These are phyloP conservation scores for Larimichthys polyactis DNA, from an alignment of 2,113 vertebrate genomes.

Conservation along the genomic window DNA sequence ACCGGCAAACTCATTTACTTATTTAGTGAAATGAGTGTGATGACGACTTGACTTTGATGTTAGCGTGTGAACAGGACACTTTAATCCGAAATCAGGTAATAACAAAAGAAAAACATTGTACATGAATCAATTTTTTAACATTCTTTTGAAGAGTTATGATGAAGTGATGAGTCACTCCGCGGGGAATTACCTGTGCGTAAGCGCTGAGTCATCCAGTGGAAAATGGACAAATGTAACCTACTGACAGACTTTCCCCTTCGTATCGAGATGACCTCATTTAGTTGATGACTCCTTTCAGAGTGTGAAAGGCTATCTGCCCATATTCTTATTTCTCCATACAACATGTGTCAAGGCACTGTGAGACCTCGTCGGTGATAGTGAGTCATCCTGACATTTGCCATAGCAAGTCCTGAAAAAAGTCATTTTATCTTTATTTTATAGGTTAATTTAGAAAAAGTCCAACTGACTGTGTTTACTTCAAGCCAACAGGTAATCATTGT, in stretches of 20 bases:
- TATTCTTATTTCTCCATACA: constrained; percentile 12
- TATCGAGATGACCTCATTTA: constrained; percentile 20
- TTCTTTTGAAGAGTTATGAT: constrained; percentile 1
- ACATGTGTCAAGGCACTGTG: constrained; percentile 1
- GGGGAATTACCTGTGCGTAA: constrained; percentile 44
- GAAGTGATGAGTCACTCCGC: constrained; percentile 43
- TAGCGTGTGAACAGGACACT: background rate
- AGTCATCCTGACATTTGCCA: constrained; percentile 52
- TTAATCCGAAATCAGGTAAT: background rate
- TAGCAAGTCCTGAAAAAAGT: background rate
- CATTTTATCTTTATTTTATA: background rate
- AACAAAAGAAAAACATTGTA: background rate
- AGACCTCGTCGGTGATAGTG: constrained; percentile 35
- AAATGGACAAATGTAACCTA: constrained; percentile 5
- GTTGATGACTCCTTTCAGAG: background rate
- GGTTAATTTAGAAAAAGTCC: background rate
- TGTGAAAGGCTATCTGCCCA: constrained; percentile 4
- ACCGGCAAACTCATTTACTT: background rate
- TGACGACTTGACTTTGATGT: background rate
- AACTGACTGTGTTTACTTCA: background rate
- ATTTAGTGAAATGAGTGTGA: background rate
- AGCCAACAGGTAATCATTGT: too few relatives aligned
- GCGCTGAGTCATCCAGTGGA: constrained; percentile 45
- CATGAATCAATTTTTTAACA: background rate
- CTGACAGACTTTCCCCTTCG: constrained; percentile 19